These are phyloP conservation scores for Columba janthina DNA, from an alignment of 2,113 vertebrate genomes.

Conservation along the genomic window DNA sequence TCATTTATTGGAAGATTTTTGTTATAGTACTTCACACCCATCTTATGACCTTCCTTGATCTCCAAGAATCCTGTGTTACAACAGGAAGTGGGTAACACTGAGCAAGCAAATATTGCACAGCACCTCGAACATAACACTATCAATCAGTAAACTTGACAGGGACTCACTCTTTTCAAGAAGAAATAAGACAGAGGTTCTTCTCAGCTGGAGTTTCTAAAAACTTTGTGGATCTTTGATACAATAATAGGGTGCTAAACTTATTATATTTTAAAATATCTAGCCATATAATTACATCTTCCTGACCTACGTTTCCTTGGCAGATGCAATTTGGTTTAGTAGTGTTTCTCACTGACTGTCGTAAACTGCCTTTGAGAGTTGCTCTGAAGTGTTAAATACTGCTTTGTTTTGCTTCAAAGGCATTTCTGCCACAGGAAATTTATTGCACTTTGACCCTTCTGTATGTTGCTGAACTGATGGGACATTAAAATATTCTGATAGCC, in stretches of 20 bases:
- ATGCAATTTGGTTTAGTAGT: neutral
- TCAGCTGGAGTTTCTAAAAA: constrained; percentile 3
- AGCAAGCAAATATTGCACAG: neutral
- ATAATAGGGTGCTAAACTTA: neutral
- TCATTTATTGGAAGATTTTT: neutral
- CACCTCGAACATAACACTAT: neutral
- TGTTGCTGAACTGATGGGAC: neutral
- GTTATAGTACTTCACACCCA: neutral
- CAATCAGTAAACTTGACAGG: neutral
- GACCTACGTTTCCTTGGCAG: neutral
- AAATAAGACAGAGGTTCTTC: neutral
- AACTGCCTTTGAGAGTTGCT: neutral
- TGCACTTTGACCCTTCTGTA: neutral
- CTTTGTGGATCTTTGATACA: neutral
- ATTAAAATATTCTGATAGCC: constrained; percentile 18
- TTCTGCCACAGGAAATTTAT: neutral
- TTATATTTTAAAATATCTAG: neutral
- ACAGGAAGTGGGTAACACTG: neutral
- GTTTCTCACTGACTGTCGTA: neutral
- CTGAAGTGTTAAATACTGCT: constrained; percentile 28
- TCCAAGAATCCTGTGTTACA: neutral
- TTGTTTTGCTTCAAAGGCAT: constrained; percentile 32
- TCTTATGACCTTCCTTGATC: neutral
- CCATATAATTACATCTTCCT: neutral
- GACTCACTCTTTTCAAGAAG: neutral